Evolutionary conservation across 2,888 invertebrate genomes (phyloP), one percentile per base, ranked within the genome.

Genomic region (Agrenia bidenticulata): DNA sequence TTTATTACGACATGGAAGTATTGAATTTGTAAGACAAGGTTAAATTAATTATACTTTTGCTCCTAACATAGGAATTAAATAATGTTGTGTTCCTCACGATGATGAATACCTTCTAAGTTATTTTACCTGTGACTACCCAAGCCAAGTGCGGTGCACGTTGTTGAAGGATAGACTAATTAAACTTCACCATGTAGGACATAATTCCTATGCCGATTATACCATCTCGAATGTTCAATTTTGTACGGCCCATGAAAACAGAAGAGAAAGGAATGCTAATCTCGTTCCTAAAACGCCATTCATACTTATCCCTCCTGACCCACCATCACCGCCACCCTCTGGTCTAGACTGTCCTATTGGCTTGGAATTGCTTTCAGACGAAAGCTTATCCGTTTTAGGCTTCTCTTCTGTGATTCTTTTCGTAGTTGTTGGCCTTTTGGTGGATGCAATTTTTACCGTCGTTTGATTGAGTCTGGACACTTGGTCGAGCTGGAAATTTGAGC

Each of bases 401-500:
- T 51, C 24, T 24, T 51, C 51, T 17, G 50, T 50, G 13, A 58
- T 17, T 53, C 42, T 21, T 60, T 54, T 55, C 0, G 60, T 51
- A 2, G 59, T n/a, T 5, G 53, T 39, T 4, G n/a, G 51, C 13
- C 50, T 57, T 45, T 21, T 59, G 21, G 19, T 26, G 13, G 42
- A 42, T 26, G 23, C 45, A n/a, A 32, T 41, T 9, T 27, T n/a
- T 49, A n/a, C 55, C 2, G 19, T 49, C 19, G 53, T 26, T 19
- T 49, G 7, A 49, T 17, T 49, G 39, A 39, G 15, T 39, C 39
- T 39, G n/a, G 45, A 45, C 2, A 63, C 66, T 41, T 70, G 70
- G 60, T 68, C 69, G 19, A 69, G 64, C 50, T 72, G 64, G 42
- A 69, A 72, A 54, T 69, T 61, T n/a, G 69, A 64, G 62, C 63